phyloP scores from a whole-genome alignment of 2,113 vertebrate species.

The Ovibos moschatus region DNA sequence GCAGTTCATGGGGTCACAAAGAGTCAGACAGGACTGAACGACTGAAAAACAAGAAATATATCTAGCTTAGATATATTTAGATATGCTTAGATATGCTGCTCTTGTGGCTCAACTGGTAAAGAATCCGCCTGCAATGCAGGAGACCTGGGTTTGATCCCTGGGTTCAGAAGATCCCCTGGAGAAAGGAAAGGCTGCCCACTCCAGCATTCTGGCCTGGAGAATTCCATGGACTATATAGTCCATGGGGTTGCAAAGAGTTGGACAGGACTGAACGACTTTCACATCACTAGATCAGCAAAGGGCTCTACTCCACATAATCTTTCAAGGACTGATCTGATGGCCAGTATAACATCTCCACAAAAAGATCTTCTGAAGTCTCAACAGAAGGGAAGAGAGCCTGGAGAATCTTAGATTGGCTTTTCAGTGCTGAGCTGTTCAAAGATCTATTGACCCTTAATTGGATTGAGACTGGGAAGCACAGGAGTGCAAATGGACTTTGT shows the following conservation, averaged over 20 bases:
- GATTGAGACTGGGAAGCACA: background rate
- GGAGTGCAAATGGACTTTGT: background rate
- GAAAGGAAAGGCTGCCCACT: background rate
- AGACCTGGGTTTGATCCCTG: background rate
- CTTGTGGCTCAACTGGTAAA: background rate
- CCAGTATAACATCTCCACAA: background rate
- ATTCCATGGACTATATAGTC: background rate
- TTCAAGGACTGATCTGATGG: background rate
- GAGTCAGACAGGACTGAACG: accelerated
- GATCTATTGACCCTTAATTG: background rate
- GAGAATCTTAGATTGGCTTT: background rate
- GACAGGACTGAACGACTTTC: background rate
- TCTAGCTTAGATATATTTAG: background rate
- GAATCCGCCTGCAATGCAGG: background rate
- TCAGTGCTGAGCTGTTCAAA: background rate
- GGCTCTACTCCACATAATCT: background rate
- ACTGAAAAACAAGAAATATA: background rate
- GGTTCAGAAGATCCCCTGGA: background rate
- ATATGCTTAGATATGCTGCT: background rate
- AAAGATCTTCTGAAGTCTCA: background rate
- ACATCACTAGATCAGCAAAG: background rate
- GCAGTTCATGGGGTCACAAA: background rate
- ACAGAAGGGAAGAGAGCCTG: background rate
- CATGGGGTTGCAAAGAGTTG: accelerated
- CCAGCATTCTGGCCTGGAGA: background rate